Percentiles rank a stretch among this genome's conserved stretches.
phyloP scores from a whole-genome alignment of 1,140 invertebrate genomes.

The Maniola jurtina region DNA sequence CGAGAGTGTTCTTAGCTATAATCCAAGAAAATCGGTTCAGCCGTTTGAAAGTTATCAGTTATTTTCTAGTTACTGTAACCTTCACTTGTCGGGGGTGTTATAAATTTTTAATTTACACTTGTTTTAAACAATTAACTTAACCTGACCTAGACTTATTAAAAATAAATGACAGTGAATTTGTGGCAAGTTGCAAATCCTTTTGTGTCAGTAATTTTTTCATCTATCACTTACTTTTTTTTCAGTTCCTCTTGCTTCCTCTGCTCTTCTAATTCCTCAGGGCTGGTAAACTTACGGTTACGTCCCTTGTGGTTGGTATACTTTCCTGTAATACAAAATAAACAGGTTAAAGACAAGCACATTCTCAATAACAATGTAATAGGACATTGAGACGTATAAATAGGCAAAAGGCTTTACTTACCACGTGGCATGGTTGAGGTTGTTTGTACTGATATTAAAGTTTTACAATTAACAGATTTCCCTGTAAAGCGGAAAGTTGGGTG shows the following conservation, averaged over 20 bases:
- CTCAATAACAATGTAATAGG: conserved; percentile 58
- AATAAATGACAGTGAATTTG: background rate
- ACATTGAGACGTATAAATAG: conserved; percentile 51
- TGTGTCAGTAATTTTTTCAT: background rate
- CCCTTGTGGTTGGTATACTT: conserved; percentile 96
- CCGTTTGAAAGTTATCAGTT: too few species aligned
- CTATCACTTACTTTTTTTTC: conserved; percentile 61
- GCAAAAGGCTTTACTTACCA: conserved; percentile 52
- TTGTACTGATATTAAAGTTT: background rate
- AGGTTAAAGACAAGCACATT: conserved; percentile 61
- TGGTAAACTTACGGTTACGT: conserved; percentile 94
- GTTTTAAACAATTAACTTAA: too few species aligned
- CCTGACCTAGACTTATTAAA: too few species aligned
- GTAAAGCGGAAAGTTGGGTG: conserved; percentile 9
- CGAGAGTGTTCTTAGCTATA: too few species aligned
- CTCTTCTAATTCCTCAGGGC: conserved; percentile 93
- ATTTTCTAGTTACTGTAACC: too few species aligned
- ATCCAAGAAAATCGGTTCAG: too few species aligned
- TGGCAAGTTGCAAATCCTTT: too few species aligned
- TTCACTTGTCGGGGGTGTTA: too few species aligned
- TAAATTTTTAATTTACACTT: too few species aligned
- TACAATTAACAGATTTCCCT: conserved; percentile 4
- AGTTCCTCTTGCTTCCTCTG: conserved; percentile 86
- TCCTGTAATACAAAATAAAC: conserved; percentile 79
- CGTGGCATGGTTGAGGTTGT: conserved; percentile 55